phyloP scores from a whole-genome alignment of 1,140 invertebrate genomes.

The Pogonomyrmex californicus region DNA sequence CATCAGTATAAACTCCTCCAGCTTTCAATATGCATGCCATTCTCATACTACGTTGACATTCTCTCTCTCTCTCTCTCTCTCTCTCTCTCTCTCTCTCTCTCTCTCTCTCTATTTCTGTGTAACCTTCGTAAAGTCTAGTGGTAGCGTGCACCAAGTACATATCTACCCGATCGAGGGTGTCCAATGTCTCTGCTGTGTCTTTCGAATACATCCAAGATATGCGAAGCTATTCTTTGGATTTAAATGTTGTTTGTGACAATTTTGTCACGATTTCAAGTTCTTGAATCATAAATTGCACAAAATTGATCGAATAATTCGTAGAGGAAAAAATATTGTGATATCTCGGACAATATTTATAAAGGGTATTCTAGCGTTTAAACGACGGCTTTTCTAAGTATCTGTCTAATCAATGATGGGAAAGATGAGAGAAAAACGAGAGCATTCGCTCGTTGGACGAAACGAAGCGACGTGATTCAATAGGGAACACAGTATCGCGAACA shows the following conservation, averaged over 20 bases:
- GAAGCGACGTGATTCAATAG: slow-evolving; percentile 37
- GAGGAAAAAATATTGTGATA: not conserved
- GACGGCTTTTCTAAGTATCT: not conserved
- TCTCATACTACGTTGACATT: slow-evolving; percentile 40
- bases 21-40: not conserved
- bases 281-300: not conserved
- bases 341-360: not conserved
- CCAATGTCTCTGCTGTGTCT: slow-evolving; percentile 11
- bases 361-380: not conserved
- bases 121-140: slow-evolving; percentile 43
- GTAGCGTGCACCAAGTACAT: slow-evolving; percentile 43
- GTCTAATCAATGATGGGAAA: slow-evolving; percentile 55
- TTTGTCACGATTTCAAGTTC: not conserved
- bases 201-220: not conserved
- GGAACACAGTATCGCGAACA: slow-evolving; percentile 71
- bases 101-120: slow-evolving; percentile 28
- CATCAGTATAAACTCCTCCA: slow-evolving; percentile 22
- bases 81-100: not conserved
- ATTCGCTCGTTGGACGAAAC: slow-evolving; percentile 38
- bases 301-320: not conserved
- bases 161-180: slow-evolving; percentile 9
- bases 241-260: not conserved
- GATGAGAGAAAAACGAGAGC: slow-evolving; percentile 67
- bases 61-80: not conserved
- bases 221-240: not conserved